A percentile compares a stretch with the other conserved stretches of the same genome.
Conservation (phyloP, 2,113 vertebrate genomes). For the Lipotes vexillifer region DNA sequence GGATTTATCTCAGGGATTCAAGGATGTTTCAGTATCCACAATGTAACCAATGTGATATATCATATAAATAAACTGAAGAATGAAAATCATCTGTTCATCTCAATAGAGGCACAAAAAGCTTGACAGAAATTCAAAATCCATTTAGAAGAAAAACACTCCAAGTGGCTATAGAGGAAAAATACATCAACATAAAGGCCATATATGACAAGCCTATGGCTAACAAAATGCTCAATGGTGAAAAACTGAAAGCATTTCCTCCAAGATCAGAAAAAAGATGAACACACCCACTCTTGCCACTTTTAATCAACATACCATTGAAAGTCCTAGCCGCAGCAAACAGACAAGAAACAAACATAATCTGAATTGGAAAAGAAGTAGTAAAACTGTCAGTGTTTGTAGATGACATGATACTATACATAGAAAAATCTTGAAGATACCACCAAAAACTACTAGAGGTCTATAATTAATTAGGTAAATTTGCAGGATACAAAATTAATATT, state of each 20-base stretch:
- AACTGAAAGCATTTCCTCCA: neutral
- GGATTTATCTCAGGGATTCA: neutral
- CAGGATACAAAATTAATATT: neutral
- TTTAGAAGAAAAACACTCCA: neutral
- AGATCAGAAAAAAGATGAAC: neutral
- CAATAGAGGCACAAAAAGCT: neutral
- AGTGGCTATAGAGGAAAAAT: neutral
- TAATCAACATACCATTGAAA: neutral
- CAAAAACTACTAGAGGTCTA: neutral
- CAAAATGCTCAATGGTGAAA: neutral
- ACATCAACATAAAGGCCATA: neutral
- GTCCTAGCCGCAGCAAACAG: neutral
- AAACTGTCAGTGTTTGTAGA: no score
- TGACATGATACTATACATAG: neutral
- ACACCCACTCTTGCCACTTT: neutral
- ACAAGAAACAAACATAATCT: no score
- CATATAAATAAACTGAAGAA: neutral
- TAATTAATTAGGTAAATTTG: fast-evolving
- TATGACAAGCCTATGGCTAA: neutral
- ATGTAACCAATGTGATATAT: neutral
- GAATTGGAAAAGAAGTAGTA: no score
- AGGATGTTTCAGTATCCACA: neutral
- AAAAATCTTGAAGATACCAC: neutral
- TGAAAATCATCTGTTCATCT: neutral
- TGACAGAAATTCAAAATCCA: neutral